phyloP scores from a whole-genome alignment of 2,888 invertebrate genomes.

The Drosophila atroscutellata region DNA sequence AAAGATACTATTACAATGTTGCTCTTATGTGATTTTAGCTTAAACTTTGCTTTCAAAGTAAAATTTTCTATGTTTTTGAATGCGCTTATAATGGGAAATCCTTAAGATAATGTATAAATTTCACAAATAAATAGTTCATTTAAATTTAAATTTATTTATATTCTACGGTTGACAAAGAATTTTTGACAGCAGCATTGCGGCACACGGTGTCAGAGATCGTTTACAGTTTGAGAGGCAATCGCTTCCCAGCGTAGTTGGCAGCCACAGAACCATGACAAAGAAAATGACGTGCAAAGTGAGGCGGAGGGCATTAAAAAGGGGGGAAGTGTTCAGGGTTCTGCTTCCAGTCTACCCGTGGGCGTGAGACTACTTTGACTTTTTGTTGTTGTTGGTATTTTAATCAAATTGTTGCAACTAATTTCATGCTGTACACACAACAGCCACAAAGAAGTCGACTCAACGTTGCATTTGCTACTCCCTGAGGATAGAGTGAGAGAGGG shows the following conservation, averaged over 20 bases:
- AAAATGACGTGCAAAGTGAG: slow-evolving; percentile 48
- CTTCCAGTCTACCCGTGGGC: slow-evolving; percentile 60
- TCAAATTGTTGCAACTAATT: slow-evolving; percentile 71
- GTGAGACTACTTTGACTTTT: slow-evolving; percentile 51
- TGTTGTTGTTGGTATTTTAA: slow-evolving; percentile 28
- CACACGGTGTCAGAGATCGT: slow-evolving; percentile 28
- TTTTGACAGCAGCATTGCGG: neutral
- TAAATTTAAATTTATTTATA: neutral
- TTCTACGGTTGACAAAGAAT: neutral
- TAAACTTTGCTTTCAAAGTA: neutral
- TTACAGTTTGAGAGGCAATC: slow-evolving; percentile 45
- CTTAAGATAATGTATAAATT: neutral
- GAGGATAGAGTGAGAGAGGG: neutral
- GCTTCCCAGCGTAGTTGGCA: slow-evolving; percentile 18
- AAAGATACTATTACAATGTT: neutral
- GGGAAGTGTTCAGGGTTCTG: slow-evolving; percentile 26
- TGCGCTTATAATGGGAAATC: no score
- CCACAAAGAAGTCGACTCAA: neutral
- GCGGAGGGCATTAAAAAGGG: slow-evolving; percentile 8
- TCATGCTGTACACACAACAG: slow-evolving; percentile 50
- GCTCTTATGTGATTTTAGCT: neutral
- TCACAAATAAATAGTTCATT: neutral
- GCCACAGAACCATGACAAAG: slow-evolving; percentile 50
- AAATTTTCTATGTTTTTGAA: no score
- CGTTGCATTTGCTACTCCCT: neutral